Conservation (phyloP, 2,888 invertebrate genomes). For the Ephialtes manifestator region DNA sequence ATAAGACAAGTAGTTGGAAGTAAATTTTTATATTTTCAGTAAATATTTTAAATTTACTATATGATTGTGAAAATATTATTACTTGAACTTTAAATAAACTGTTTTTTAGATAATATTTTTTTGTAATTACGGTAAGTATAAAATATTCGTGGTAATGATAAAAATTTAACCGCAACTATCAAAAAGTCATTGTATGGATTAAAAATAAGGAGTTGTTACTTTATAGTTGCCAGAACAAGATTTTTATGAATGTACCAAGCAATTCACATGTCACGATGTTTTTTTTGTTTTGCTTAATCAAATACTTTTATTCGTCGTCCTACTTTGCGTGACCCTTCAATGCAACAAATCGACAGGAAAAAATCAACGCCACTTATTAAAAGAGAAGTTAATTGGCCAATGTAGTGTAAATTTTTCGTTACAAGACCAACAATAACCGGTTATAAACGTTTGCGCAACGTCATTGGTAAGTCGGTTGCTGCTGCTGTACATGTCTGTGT, state of each 20-base stretch:
- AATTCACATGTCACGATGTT: not conserved
- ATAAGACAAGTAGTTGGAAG: not conserved
- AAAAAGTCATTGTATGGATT: too few relatives aligned
- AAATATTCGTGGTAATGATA: too few relatives aligned
- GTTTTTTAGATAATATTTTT: too few relatives aligned
- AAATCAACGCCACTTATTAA: not conserved
- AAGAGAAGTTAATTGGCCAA: conserved; percentile 1
- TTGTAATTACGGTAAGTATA: too few relatives aligned
- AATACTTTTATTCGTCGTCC: conserved; percentile 3
- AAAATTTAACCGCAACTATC: too few relatives aligned
- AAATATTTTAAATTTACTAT: not conserved
- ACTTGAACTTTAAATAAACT: too few relatives aligned
- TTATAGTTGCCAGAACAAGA: too few relatives aligned
- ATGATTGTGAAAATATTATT: too few relatives aligned
- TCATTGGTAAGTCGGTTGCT: conserved; percentile 1
- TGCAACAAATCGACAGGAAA: not conserved
- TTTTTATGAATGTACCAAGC: too few relatives aligned
- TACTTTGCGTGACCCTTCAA: not conserved
- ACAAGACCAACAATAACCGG: conserved; percentile 13
- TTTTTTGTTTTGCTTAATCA: not conserved
- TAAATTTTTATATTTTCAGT: not conserved
- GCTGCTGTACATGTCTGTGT: not conserved
- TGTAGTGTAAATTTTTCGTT: conserved; percentile 13
- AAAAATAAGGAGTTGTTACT: too few relatives aligned
- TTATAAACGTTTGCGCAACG: conserved; percentile 11